Evolutionary conservation across 2,113 vertebrate genomes (phyloP).

Genomic region (Ptychochromis oligacanthus): DNA sequence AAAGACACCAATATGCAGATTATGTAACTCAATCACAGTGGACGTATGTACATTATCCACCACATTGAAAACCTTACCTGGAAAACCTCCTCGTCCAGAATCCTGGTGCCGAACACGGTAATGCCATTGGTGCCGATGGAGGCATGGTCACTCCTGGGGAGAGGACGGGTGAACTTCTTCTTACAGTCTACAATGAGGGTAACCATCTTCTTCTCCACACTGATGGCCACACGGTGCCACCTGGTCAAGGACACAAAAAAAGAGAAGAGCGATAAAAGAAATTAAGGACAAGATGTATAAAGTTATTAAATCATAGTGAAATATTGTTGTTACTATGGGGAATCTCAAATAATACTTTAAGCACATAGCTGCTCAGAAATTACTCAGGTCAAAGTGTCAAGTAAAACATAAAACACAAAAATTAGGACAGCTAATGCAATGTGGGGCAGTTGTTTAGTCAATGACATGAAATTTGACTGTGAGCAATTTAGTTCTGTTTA

Average conservation of each 20-base stretch:
- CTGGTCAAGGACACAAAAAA: conserved; percentile 70
- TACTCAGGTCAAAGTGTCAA: neutral
- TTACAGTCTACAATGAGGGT: conserved; percentile 98
- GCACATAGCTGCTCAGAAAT: neutral
- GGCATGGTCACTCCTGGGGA: conserved; percentile 87
- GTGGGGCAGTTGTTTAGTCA: neutral
- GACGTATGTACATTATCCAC: neutral
- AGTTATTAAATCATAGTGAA: neutral
- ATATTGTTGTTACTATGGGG: neutral
- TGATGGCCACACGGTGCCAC: conserved; percentile 98
- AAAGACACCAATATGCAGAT: neutral
- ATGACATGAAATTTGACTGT: neutral
- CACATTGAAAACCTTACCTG: conserved; percentile 81
- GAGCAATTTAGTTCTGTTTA: neutral
- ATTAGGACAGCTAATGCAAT: neutral
- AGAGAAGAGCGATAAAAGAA: neutral
- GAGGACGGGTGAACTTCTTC: conserved; percentile 89
- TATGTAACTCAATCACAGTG: fast-evolving
- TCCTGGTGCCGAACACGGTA: conserved; percentile 92
- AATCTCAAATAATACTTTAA: neutral
- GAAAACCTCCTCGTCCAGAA: conserved; percentile 93
- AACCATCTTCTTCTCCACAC: conserved; percentile 94
- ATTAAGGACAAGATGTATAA: neutral
- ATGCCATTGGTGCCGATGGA: conserved; percentile 89
- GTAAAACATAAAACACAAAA: neutral